Base-by-base conservation (phyloP, 2,888 invertebrate species). In the Temnothorax ravouxi region DNA sequence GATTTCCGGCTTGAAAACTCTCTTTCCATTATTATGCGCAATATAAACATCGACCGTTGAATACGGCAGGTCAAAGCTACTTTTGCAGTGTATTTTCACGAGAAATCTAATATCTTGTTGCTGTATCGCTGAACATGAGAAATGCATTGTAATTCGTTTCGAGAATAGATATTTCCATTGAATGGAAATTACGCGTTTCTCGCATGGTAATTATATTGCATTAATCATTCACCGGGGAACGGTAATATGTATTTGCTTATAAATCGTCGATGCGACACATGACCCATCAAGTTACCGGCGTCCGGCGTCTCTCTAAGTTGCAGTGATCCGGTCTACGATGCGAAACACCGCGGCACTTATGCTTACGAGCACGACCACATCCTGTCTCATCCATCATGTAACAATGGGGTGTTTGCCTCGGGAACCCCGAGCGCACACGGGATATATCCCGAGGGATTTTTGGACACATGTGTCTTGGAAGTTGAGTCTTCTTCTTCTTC, bases 251-350 rank as follows among this genome's bases (percentile, higher is more conserved):
- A 13, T 47, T 80, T 21, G 21, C 21, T 15, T 69, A 34, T 34
- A 80, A 67, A 80, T 71, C 21, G 56, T 34, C 72, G 21, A 21
- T 21, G 6, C 2, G 9, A 56, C 8, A 21, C 47, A 4, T 25
- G n/a, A 21, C 25, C 41, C 50, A 74, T 88, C 75, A 76, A 84
- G 67, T 89, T 89, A 84, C n/a, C n/a, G n/a, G n/a, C n/a, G n/a
- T n/a, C n/a, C 50, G 66, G 56, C 61, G 52, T 44, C 44, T 54
- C 15, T 79, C 21, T 34, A 72, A 59, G 34, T 79, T 18, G 11
- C n/a, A 13, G 13, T 25, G 62, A 47, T 38, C 62, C 29, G 38
- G 18, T 50, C 5, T 44, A 18, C 21, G 21, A 8, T 34, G 52
- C 15, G 47, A 67, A 34, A 44, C 50, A 47, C 9, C 21, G 11